Conservation (phyloP, 2,888 invertebrate genomes). For the Synanthedon andrenaeformis region DNA sequence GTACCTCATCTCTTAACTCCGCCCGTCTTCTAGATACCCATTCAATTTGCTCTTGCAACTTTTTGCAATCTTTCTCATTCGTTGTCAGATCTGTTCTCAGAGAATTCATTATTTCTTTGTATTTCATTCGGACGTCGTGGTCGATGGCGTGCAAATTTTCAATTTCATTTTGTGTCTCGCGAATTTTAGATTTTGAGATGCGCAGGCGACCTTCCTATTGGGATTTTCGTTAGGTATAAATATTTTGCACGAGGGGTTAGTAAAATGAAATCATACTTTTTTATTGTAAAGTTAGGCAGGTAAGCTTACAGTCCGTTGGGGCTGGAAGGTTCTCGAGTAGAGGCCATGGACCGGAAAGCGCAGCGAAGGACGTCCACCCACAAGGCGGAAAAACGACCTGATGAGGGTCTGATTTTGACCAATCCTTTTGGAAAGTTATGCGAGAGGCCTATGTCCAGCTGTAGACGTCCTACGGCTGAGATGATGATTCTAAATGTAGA, state of each 20-base stretch:
- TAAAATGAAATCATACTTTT: no score
- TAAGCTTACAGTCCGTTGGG: no score
- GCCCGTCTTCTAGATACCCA: constrained; percentile 54
- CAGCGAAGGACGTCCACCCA: no score
- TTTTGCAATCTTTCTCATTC: constrained; percentile 55
- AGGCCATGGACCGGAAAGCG: no score
- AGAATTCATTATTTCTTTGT: constrained; percentile 48
- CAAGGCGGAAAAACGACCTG: no score
- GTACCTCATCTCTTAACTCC: constrained; percentile 52
- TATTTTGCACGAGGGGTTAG: neutral
- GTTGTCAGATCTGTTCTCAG: constrained; percentile 36
- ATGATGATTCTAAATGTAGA: no score
- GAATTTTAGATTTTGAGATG: constrained; percentile 53
- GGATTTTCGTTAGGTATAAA: constrained; percentile 9
- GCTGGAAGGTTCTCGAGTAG: no score
- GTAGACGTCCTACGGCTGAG: no score
- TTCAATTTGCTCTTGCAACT: constrained; percentile 57
- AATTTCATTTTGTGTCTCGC: constrained; percentile 56
- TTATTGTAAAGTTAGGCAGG: no score
- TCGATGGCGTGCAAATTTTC: constrained; percentile 56
- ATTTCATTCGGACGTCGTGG: constrained; percentile 35
- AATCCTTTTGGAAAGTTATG: no score
- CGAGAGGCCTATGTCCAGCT: no score
- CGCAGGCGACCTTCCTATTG: constrained; percentile 46
- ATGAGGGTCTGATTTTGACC: no score